Conservation (phyloP, 1,140 invertebrate genomes). For the Pentalonia nigronervosa region DNA sequence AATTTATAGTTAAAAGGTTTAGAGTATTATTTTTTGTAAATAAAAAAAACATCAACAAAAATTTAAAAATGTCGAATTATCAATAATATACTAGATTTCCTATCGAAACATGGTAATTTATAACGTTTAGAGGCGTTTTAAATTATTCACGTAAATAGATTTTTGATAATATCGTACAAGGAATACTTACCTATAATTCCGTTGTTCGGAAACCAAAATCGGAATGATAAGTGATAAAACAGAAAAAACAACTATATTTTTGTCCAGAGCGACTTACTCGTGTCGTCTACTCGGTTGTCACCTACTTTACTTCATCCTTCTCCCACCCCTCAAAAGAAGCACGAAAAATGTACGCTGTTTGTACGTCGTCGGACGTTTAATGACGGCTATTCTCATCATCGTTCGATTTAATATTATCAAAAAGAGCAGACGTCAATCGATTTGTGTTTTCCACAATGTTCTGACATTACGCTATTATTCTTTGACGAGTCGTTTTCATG, state of each 20-base stretch:
- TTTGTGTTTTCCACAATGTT: background rate
- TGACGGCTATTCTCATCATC: background rate
- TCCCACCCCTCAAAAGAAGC: background rate
- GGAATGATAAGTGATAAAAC: background rate
- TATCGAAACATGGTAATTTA: too few relatives aligned
- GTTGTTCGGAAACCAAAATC: background rate
- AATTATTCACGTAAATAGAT: too few relatives aligned
- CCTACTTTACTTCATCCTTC: too few relatives aligned
- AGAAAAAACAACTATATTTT: background rate
- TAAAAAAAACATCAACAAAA: too few relatives aligned
- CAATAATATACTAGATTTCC: too few relatives aligned
- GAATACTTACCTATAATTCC: background rate
- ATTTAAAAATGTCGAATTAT: too few relatives aligned
- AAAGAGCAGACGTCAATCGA: background rate
- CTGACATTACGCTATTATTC: background rate
- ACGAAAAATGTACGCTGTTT: too few relatives aligned
- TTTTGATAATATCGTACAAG: too few relatives aligned
- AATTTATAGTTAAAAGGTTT: too few relatives aligned
- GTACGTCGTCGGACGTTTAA: background rate
- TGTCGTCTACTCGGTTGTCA: background rate
- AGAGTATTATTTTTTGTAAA: too few relatives aligned
- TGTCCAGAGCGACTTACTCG: background rate
- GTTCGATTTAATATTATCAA: background rate
- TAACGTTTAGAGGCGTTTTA: too few relatives aligned
- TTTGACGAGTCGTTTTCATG: conserved; percentile 19